Evolutionary conservation across 2,888 invertebrate genomes (phyloP), one percentile per base, ranked within the genome.

Genomic region (Nebria salina): DNA sequence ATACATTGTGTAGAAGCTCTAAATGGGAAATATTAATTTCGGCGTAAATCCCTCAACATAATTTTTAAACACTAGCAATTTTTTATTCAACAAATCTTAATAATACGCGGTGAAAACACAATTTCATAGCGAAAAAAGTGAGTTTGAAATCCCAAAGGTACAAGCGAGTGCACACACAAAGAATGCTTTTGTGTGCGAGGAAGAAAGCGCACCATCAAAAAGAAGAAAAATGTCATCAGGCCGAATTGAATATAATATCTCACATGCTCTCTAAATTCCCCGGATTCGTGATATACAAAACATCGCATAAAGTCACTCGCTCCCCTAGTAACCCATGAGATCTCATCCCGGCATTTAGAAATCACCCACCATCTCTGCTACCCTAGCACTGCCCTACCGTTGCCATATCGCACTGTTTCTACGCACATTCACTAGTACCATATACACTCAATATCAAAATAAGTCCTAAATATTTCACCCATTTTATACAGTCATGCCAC

Each of bases 211-310:
- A 54, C 13, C 54, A 11, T 15, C 76, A 77, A 77, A 77, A 70
- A 77, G 70, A 70, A 41, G 77, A 43, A 77, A 70, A 77, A 77
- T 77, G 72, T 77, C 72, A 79, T 79, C 79, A 79, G 66, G 72
- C 54, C 54, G 74, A 79, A 79, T 79, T 79, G 79, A 79, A 79
- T 79, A 79, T 79, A 73, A 78, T 78, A 79, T 79, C 73, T 78
- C 74, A 74, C 74, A 66, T 66, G 68, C 41, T 54, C 54, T 54
- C 54, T 75, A 68, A 74, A 66, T 42, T 75, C 54, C 75, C 41
- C 43, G 68, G 74, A 68, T 75, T 25, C 42, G 68, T 72, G 73
- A 78, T 79, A 79, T 79, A 34, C 34, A 79, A 79, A 79, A 79
- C 79, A 79, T 72, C 79, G 79, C 74, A 79, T 79, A 79, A 79